Evolutionary conservation across 2,888 invertebrate species (phyloP), one percentile per base, ranked within the genome.

Genomic region (Drosophila koepferae): DNA sequence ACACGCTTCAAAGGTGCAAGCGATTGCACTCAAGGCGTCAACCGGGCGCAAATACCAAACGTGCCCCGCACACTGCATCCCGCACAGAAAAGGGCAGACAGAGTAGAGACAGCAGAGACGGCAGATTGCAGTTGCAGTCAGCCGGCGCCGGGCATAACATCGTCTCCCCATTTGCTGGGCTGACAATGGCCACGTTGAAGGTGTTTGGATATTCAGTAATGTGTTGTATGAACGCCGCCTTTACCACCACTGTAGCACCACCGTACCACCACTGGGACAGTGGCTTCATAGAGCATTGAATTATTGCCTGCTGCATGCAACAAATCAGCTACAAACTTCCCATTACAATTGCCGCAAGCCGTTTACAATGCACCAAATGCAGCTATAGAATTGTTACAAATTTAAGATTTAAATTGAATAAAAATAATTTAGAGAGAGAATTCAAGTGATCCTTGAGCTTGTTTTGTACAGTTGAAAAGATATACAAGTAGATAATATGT

Each of bases 1-100:
- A 81, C 81, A 87, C 83, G 86, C 86, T 85, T 87, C 87, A 87
- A 86, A 86, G 86, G 86, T 89, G 86, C 89, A 87, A 82, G 81
- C 85, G 87, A 89, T 77, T 89, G 86, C 89, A 86, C 89, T 86
- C 82, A 87, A 87, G 87, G 75, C 82, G 82, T 80, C 86, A 85
- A 66, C 68, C 76, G 77, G 84, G 74, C 80, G 80, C 77, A 87
- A 60, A 67, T 74, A 71, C 66, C 70, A 31, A 64, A 66, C 49
- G 44, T 43, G 41, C 56, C 53, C 61, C 2, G 9, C 16, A 20
- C 46, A 28, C 36, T 23, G 28, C 23, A 23, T 23, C 23, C 36
- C 18, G 23, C 23, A 43, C 44, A 44, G 54, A 59, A 43, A 18
- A 64, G 72, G 65, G 6, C 41, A 41, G 28, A 28, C 28, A 1